Evolutionary conservation across 2,797 vertebrate genomes (phyloP), one percentile per base, ranked within the genome.

Genomic region (Natrix natrix): DNA sequence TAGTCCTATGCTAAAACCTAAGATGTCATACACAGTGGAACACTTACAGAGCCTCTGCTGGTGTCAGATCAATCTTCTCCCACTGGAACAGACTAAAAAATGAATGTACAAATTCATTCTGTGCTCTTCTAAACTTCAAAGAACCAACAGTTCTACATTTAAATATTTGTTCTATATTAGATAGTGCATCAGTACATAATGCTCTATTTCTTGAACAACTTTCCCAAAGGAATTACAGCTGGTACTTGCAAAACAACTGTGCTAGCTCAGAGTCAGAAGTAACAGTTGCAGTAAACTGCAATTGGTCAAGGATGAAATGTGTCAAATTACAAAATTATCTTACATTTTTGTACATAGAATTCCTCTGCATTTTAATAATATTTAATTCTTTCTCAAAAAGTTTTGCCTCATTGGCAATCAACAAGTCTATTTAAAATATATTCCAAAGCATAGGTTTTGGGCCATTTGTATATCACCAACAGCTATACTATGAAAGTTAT

Each of bases 391-490:
- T 83, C 55, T 28, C 69, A 32, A 61, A 83, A 78, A 37, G 26
- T 8, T 37, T 90, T 91, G 43, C 55, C 26, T 88, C 88, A 17
- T 16, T 92, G 57, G 61, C 26, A 93, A 83, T 57, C 86, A 86
- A 66, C 60, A 66, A 3, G 69, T 52, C 69, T 95, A 28, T 91
- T 86, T 93, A 91, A 2, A 86, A 86, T 26, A 90, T 69, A 57
- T 11, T 94, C 52, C 32, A 56, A 87, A 56, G 26, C 12, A 88
- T 56, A 93, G 90, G 90, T 88, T 94, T 20, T 93, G 57, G 83
- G 55, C 55, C 55, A 20, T 88, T 6, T 14, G 16, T 92, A 28
- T 8, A 14, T 88, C 32, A 69, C 61, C 0, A n/a, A 43, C 91
- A 88, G 92, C 56, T 91, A 13, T 63, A 90, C 2, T 54, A 86